Percentiles rank a stretch among this genome's conserved stretches.
These are phyloP conservation scores for Drosophila quinaria DNA, from an alignment of 2,888 invertebrate species.

Conservation along the genomic window DNA sequence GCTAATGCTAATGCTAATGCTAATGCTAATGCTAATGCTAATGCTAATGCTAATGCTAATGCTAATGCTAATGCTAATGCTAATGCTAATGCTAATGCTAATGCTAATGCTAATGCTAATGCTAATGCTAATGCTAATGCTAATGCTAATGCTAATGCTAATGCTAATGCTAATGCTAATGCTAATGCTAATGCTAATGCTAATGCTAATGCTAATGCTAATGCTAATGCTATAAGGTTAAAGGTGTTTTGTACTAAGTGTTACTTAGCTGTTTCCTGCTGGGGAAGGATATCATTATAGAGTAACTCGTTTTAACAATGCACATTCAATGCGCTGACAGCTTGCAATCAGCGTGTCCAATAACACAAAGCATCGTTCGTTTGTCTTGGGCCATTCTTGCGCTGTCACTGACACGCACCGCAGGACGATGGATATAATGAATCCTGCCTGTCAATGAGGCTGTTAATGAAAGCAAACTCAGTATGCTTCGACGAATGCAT, in stretches of 20 bases:
- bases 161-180: background rate
- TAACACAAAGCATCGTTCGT: slow-evolving; percentile 12
- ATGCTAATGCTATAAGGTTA: no score
- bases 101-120: background rate
- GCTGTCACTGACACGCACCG: slow-evolving; percentile 39
- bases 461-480: slow-evolving; percentile 15
- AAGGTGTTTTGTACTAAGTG: background rate
- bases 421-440: slow-evolving; percentile 41
- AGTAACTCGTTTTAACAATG: slow-evolving; percentile 34
- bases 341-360: slow-evolving; percentile 35
- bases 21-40: slow-evolving; percentile 7
- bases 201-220: background rate
- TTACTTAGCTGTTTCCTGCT: background rate
- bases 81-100: background rate
- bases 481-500: slow-evolving; percentile 60
- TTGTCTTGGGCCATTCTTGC: slow-evolving; percentile 40
- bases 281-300: background rate
- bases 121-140: background rate
- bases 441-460: slow-evolving; percentile 28
- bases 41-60: slow-evolving; percentile 8
- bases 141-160: slow-evolving; percentile 1
- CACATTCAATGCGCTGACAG: slow-evolving; percentile 38
- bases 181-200: background rate
- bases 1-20: background rate
- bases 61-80: slow-evolving; percentile 1